Percentiles rank a stretch among this genome's conserved stretches.
Conservation (phyloP, 2,888 invertebrate genomes). For the Theodoxus fluviatilis region DNA sequence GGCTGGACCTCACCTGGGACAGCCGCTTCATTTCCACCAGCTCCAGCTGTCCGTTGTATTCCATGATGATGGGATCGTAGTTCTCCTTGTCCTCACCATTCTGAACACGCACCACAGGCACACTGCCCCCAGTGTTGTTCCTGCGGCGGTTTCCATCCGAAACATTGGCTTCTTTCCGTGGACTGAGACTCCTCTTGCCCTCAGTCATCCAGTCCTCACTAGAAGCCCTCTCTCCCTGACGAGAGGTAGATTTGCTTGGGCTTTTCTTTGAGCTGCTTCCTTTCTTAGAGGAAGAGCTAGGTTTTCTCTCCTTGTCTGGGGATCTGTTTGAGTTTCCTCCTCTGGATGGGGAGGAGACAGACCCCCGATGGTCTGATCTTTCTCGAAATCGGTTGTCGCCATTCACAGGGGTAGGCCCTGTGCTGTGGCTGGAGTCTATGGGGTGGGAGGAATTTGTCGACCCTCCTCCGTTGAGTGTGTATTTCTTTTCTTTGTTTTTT, state of each 20-base stretch:
- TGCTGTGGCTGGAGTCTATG: too few species aligned
- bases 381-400: slow-evolving; percentile 6
- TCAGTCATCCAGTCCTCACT: background rate
- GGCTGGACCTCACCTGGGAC: slow-evolving; percentile 21
- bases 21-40: slow-evolving; percentile 28
- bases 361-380: background rate
- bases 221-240: background rate
- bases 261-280: too few species aligned
- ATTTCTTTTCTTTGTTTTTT: slow-evolving; percentile 30
- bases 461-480: too few species aligned
- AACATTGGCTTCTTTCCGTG: slow-evolving; percentile 19
- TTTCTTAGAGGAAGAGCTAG: background rate
- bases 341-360: too few species aligned
- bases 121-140: background rate
- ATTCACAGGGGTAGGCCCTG: too few species aligned
- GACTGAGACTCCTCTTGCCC: slow-evolving; percentile 24
- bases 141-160: background rate
- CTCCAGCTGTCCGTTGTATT: slow-evolving; percentile 35
- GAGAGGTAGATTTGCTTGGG: background rate
- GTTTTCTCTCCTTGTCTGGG: background rate
- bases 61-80: slow-evolving; percentile 36
- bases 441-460: too few species aligned
- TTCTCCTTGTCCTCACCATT: slow-evolving; percentile 32
- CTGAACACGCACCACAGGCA: background rate
- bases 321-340: background rate